Base-by-base conservation (phyloP, 2,797 vertebrate genomes). In the Neosilurus hyrtlii region DNA sequence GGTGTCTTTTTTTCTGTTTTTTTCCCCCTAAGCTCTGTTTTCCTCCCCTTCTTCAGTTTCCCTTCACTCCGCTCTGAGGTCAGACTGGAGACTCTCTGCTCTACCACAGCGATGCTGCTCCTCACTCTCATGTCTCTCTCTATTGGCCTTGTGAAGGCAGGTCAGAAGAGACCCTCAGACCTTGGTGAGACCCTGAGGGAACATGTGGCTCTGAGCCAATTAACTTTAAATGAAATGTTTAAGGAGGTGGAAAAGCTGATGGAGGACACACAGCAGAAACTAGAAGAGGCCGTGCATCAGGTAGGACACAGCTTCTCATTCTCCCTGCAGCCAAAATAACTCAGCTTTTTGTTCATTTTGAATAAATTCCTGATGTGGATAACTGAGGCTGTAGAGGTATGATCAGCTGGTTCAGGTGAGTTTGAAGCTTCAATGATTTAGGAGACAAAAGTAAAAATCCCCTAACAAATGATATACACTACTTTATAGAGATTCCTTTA, bases 241-340 rank as follows among this genome's bases (percentile, higher is more conserved):
- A 93, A 93, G 49, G 97, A 99, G 92, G 95, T 97, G 83, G 96
- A 96, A 89, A 95, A 95, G 87, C 89, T 98, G 89, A 98, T 97
- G 95, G 96, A 96, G 89, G 97, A 99, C 91, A 97, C 96, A 5
- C 95, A 96, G 90, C 92, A 96, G 88, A 96, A 96, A 84, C 92
- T 98, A 90, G 94, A 95, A 86, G 96, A 96, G 90, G 96, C 97
- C 0, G 96, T 96, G 80, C 94, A 96, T 84, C 96, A 98, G 97
- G 97, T 98, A 92, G 89, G 92, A 67, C 16, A 22, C 52, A 15
- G n/a, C 9, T 16, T 8, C 67, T 59, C 26, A 7, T 16, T 22
- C 4, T 12, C 16, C 37, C 8, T 26, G 11, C 37, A 51, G 10
- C 18, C 37, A 70, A 5, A 10, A 16, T n/a, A 7, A 24, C 18